Percentiles rank a stretch among this genome's conserved stretches.
Conservation (phyloP, 1,140 invertebrate species). For the Drosophila grimshawi region DNA sequence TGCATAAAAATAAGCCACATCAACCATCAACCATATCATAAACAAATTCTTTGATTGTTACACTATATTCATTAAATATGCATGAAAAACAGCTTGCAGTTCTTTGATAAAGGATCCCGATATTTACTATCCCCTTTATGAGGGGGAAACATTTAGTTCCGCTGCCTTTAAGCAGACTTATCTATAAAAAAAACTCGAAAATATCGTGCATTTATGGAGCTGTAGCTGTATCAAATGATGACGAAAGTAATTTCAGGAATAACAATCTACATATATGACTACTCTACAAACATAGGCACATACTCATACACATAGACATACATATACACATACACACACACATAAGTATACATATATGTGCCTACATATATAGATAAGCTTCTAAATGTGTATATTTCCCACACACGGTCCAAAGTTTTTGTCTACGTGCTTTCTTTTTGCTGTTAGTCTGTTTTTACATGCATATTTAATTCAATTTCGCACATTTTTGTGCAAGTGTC, state of each 20-base stretch:
- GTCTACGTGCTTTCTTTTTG: slow-evolving; percentile 57
- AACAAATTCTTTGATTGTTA: too few species aligned
- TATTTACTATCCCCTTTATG: too few species aligned
- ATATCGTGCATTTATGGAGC: too few species aligned
- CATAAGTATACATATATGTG: slow-evolving; percentile 19
- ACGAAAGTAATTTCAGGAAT: slow-evolving; percentile 21
- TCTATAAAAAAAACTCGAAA: too few species aligned
- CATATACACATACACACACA: background rate
- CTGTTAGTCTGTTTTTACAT: slow-evolving; percentile 61
- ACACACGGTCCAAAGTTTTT: slow-evolving; percentile 54
- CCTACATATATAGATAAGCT: background rate
- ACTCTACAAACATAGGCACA: background rate
- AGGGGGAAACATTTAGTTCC: too few species aligned
- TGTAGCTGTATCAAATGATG: background rate
- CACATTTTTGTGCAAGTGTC: slow-evolving; percentile 79
- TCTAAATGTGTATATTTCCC: slow-evolving; percentile 13
- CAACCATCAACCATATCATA: too few species aligned
- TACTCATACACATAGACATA: background rate
- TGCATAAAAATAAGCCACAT: too few species aligned
- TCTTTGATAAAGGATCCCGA: too few species aligned
- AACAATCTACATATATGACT: too few species aligned
- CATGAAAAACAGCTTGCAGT: too few species aligned
- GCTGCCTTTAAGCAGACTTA: too few species aligned
- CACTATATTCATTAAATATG: too few species aligned
- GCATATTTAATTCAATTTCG: slow-evolving; percentile 82